phyloP scores from a whole-genome alignment of 2,888 invertebrate genomes.

The Thera britannica region DNA sequence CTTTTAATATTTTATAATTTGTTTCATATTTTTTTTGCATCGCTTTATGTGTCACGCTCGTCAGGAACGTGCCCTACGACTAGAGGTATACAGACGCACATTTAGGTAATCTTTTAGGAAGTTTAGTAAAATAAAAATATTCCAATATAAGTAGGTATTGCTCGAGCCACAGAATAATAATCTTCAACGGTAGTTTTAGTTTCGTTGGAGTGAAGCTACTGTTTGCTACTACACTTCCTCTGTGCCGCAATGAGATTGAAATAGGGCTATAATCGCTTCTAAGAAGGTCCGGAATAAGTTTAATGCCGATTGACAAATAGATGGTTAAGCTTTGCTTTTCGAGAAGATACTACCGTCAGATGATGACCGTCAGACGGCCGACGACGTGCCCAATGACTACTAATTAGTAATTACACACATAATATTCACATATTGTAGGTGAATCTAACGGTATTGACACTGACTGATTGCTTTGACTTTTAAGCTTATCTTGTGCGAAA shows the following conservation, averaged over 20 bases:
- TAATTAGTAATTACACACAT: too few relatives aligned
- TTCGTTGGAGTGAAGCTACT: conserved; percentile 5
- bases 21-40: too few relatives aligned
- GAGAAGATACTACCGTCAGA: background rate
- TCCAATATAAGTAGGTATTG: background rate
- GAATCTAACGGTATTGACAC: too few relatives aligned
- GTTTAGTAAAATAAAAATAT: background rate
- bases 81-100: too few relatives aligned
- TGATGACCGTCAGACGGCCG: background rate
- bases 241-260: conserved; percentile 23
- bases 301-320: conserved; percentile 51
- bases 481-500: too few relatives aligned
- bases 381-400: too few relatives aligned
- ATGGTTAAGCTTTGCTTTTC: conserved; percentile 7
- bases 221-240: background rate
- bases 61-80: too few relatives aligned
- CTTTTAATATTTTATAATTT: too few relatives aligned
- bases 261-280: conserved; percentile 40
- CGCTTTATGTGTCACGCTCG: too few relatives aligned
- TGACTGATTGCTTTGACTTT: too few relatives aligned
- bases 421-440: too few relatives aligned
- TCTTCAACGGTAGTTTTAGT: background rate
- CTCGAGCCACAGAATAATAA: background rate
- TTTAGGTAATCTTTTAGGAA: too few relatives aligned
- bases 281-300: conserved; percentile 42